Conservation (phyloP, 2,113 vertebrate genomes). For the Antigone vipio region DNA sequence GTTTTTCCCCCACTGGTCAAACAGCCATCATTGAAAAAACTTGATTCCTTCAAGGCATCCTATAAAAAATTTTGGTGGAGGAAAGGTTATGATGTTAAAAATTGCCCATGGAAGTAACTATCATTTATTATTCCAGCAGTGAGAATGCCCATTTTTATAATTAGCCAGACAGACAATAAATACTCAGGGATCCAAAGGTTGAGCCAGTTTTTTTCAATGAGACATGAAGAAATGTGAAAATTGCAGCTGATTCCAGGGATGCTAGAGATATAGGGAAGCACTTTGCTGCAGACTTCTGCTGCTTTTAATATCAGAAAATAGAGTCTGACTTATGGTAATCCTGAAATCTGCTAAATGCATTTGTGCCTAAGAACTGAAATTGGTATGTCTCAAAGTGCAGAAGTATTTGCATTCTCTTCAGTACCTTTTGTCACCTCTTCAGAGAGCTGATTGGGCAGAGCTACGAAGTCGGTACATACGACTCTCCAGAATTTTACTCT, state of each 20-base stretch:
- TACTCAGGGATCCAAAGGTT: neutral
- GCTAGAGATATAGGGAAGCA: neutral
- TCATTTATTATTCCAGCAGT: neutral
- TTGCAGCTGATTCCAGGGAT: neutral
- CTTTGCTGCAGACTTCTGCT: neutral
- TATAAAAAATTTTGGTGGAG: neutral
- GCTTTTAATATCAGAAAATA: neutral
- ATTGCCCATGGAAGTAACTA: neutral
- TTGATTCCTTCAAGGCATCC: neutral
- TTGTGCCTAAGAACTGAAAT: neutral
- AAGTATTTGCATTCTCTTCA: neutral
- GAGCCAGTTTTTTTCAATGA: neutral
- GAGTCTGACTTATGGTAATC: neutral
- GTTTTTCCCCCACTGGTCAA: neutral
- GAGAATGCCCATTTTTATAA: neutral
- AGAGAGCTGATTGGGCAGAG: neutral
- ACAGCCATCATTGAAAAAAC: neutral
- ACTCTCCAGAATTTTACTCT: neutral
- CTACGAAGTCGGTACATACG: neutral
- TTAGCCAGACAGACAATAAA: neutral
- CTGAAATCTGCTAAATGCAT: conserved; percentile 7
- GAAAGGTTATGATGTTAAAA: neutral
- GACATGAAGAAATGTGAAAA: neutral
- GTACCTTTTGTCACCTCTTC: neutral
- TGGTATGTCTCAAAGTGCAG: neutral